Base-by-base conservation (phyloP, 2,113 vertebrate species). In the Macaca nemestrina region DNA sequence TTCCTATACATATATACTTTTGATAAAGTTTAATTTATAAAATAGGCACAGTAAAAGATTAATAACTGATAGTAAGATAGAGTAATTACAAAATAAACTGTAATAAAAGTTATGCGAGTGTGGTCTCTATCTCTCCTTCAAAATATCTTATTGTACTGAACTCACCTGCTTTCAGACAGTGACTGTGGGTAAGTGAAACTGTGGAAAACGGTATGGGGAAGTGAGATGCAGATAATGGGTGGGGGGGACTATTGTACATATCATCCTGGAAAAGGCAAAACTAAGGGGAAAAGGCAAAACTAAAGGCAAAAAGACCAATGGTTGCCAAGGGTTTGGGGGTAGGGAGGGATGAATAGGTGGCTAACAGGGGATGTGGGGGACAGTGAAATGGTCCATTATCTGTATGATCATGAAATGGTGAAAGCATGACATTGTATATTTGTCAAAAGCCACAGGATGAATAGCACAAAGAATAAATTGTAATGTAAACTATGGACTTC, bases 301-400 rank as follows among this genome's bases (percentile, higher is more conserved):
- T 20, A 20, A 45, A 3, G 43, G n/a, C 40, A 14, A 67, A 75
- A 57, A 64, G n/a, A 55, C 25, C 55, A 57, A 20, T 20, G 3
- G 57, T 76, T 82, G 9, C n/a, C 57, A 76, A 30, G 22, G 40
- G 45, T 22, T 14, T 23, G 14, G 6, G 7, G 4, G 2, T 3
- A 17, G 48, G 2, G 5, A 35, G 22, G 2, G 5, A 8, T 57
- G 13, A 52, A 38, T 0, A 27, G 11, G 48, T 18, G 32, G 35
- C 22, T 0, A 13, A 52, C 38, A 27, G 43, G 23, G n/a, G 9
- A 70, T 32, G 38, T 59, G 67, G 1, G 67, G 32, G 61, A n/a
- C 17, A 32, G 8, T 35, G 32, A 40, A 72, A 64, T 14, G 11
- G 25, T 50, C 48, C 27, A 1, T 64, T 64, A 64, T 64, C 17